Conservation (phyloP, 2,888 invertebrate species). For the Nemoura dubitans region DNA sequence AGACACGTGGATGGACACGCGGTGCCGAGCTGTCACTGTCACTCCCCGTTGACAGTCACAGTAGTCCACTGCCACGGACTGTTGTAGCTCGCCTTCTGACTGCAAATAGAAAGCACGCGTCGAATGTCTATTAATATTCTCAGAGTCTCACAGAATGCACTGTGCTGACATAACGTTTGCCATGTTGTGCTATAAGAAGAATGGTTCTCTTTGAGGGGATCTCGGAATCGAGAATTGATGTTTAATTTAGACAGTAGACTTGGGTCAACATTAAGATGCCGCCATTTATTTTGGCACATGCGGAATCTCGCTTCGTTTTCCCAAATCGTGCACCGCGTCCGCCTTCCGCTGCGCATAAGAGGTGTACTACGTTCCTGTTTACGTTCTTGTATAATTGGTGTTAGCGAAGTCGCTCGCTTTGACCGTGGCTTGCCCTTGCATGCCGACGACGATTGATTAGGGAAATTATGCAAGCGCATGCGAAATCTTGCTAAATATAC, state of each 20-base stretch:
- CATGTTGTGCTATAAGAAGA: too few species aligned
- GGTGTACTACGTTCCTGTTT: background rate
- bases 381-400: background rate
- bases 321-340: too few species aligned
- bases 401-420: background rate
- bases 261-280: background rate
- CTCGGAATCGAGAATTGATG: too few species aligned
- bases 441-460: background rate
- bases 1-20: conserved; percentile 3
- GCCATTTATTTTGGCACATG: too few species aligned
- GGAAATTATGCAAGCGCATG: background rate
- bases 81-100: conserved; percentile 51
- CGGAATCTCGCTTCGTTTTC: too few species aligned
- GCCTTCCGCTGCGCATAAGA: too few species aligned
- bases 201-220: background rate
- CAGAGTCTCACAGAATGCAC: too few species aligned
- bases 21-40: conserved; percentile 24
- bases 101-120: conserved; percentile 31
- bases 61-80: conserved; percentile 52
- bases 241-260: background rate
- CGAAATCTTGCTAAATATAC: background rate
- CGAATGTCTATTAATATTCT: background rate
- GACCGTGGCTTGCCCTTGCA: conserved; percentile 12
- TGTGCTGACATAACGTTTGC: too few species aligned
- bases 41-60: conserved; percentile 51